A percentile compares a stretch with the other conserved stretches of the same genome.
Evolutionary conservation across 35 echinoderm and acorn worm genomes (phyloP).

Genomic region (Strongylocentrotus purpuratus): DNA sequence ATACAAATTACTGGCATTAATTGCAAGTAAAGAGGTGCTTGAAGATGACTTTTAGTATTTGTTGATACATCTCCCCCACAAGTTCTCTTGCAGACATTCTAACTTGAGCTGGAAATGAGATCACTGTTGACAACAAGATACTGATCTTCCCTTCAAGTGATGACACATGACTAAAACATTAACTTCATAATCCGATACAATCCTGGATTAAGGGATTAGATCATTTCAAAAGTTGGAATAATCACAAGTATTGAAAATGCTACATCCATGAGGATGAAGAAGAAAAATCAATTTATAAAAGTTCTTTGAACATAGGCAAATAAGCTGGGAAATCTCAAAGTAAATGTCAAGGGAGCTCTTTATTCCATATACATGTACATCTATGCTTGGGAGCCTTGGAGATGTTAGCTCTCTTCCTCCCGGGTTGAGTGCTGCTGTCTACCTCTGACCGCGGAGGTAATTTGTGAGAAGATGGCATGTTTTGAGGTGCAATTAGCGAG

Average conservation of each 20-base stretch:
- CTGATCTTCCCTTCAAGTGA: background rate
- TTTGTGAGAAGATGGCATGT: too few relatives aligned
- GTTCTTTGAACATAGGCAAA: background rate
- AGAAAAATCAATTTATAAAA: background rate
- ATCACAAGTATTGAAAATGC: background rate
- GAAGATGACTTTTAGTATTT: background rate
- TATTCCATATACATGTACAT: background rate
- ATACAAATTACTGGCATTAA: background rate
- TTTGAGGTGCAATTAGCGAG: too few relatives aligned
- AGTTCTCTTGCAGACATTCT: background rate
- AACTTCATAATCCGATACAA: background rate
- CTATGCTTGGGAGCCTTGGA: too few relatives aligned
- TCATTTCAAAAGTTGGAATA: background rate
- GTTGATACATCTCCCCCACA: background rate
- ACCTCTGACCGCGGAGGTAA: too few relatives aligned
- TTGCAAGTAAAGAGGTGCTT: background rate
- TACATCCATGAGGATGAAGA: background rate
- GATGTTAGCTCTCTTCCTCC: too few relatives aligned
- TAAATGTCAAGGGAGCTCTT: slow-evolving; percentile 24
- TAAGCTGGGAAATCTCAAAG: background rate
- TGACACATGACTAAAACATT: slow-evolving; percentile 37
- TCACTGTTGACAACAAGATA: background rate
- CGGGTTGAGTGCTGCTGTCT: too few relatives aligned
- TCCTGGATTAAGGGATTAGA: background rate
- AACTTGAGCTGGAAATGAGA: background rate